A percentile compares a stretch with the other conserved stretches of the same genome.
Conservation (phyloP, 2,113 vertebrate genomes). For the Tachuris rubrigastra region DNA sequence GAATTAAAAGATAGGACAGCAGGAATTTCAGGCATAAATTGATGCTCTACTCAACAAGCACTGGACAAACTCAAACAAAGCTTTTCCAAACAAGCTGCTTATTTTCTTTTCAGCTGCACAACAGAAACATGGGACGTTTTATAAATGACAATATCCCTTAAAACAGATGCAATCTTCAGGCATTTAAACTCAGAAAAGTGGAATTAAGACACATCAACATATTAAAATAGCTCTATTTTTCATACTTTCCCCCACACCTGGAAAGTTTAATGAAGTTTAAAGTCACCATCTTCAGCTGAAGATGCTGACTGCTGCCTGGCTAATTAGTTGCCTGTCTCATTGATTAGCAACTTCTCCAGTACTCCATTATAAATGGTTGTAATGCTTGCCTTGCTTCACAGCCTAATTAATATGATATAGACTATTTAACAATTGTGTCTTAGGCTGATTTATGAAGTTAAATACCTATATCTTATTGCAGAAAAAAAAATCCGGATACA, state of each 20-base stretch:
- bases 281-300: constrained; percentile 66
- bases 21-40: background rate
- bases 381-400: constrained; percentile 42
- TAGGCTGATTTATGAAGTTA: constrained; percentile 47
- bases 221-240: constrained; percentile 14
- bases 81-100: background rate
- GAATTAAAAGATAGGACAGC: background rate
- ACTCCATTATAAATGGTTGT: constrained; percentile 42
- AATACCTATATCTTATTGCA: constrained; percentile 1
- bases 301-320: constrained; percentile 63
- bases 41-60: background rate
- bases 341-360: constrained; percentile 70
- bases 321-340: constrained; percentile 72
- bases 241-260: constrained; percentile 55
- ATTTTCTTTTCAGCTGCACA: background rate
- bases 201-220: constrained; percentile 33
- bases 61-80: background rate
- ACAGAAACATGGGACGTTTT: background rate
- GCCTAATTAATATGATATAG: constrained; percentile 69
- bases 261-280: constrained; percentile 72
- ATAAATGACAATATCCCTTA: background rate
- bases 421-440: constrained; percentile 47
- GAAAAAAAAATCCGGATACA: background rate
- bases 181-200: background rate
- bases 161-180: background rate